Percentiles rank a stretch among this genome's conserved stretches.
Evolutionary conservation across 2,113 vertebrate genomes (phyloP).

Genomic region (Pseudorasbora parva): DNA sequence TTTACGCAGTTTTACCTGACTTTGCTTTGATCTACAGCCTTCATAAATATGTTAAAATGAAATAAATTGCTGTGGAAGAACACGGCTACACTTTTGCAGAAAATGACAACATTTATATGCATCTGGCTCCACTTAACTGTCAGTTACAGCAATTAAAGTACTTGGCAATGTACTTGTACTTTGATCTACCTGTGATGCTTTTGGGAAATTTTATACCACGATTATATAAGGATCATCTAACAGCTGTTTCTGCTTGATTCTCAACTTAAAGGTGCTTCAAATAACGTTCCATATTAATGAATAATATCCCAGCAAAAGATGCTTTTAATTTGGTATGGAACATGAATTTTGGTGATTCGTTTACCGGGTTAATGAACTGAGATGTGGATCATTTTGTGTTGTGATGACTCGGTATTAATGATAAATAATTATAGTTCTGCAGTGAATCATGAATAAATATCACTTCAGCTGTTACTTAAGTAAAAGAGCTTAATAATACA

Average conservation of each 20-base stretch:
- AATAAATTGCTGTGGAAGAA: constrained; percentile 8
- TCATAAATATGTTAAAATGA: neutral
- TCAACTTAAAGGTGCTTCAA: neutral
- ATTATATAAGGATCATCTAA: neutral
- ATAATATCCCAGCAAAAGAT: neutral
- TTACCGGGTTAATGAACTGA: neutral
- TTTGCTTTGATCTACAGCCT: constrained; percentile 8
- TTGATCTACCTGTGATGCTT: constrained; percentile 21
- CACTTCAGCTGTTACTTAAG: neutral
- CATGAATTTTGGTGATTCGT: neutral
- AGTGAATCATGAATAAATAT: neutral
- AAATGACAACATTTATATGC: constrained; percentile 13
- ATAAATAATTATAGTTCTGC: too few species aligned
- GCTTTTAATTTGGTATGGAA: neutral
- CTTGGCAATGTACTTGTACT: neutral
- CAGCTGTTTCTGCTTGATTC: neutral
- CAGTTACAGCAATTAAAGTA: constrained; percentile 18
- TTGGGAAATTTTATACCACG: neutral
- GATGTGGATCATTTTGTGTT: neutral
- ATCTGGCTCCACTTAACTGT: neutral
- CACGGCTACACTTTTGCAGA: neutral
- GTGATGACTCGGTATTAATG: neutral
- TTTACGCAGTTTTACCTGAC: neutral
- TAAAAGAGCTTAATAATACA: neutral
- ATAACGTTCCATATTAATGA: neutral